Evolutionary conservation across 53 echinoderm and acorn worm species (phyloP), one percentile per base, ranked within the genome.

Genomic region (Holothuria scabra): DNA sequence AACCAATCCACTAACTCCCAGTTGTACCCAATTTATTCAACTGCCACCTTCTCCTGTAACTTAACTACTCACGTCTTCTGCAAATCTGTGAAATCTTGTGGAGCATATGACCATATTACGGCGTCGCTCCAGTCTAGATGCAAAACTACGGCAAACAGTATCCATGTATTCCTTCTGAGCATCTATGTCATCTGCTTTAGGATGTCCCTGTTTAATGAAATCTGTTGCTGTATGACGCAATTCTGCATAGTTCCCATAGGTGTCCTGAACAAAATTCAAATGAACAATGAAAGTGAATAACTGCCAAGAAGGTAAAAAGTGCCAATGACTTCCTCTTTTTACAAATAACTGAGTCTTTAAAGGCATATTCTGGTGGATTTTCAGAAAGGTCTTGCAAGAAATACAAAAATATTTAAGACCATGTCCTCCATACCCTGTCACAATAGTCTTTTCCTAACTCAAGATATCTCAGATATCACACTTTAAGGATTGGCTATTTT

Each of bases 201-300:
- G 92, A 48, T 94, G 88, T 10, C 94, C 92, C 60, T 90, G 76
- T 79, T 94, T 97, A 31, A 97, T 94, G 86, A 92, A 87, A 74
- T 88, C 88, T 49, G 90, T 86, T 55, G 97, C 94, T 24, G 94
- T 88, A 52, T 97, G 92, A 28, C 97, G 92, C 44, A 97, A 65
- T 67, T 97, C 97, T 8, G 97, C 97, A 86, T 90, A 97, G 59
- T 92, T 97, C 18, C 94, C 97, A 75, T 97, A 97, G 52, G 92
- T 97, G 49, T 97, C 97, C 97, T 97, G 80, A 20, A 23, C 34
- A 31, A 71, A 48, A 72, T 32, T 52, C 14, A 52, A 52, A 52
- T 1, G 2, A 46, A 52, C 10, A 83, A 0, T 35, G 20, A 12
- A 23, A 24, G 38, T 20, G 19, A 44, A 7, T 44, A 7, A 52